Conservation (phyloP, 1,140 invertebrate species). For the Trichoplusia ni region DNA sequence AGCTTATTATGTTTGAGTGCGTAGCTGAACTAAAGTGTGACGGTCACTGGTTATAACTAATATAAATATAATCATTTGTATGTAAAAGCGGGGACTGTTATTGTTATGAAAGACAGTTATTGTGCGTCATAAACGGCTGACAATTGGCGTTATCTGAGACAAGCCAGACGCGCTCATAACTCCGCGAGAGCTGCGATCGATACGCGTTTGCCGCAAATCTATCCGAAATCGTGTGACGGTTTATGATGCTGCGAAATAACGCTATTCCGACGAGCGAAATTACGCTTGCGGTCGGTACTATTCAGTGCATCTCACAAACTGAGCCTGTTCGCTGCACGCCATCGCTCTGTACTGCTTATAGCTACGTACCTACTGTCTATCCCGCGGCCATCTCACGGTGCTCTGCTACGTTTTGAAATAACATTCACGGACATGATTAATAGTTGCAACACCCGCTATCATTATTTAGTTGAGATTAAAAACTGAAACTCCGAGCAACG, state of each 20-base stretch:
- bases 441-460: not conserved
- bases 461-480: constrained; percentile 5
- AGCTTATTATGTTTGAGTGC: not conserved
- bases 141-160: constrained; percentile 42
- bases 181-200: constrained; percentile 33
- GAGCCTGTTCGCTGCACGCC: constrained; percentile 7
- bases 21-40: not conserved
- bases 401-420: not conserved
- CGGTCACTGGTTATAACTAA: not conserved
- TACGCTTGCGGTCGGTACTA: constrained; percentile 19
- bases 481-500: not conserved
- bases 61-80: constrained; percentile 10
- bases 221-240: constrained; percentile 35
- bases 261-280: constrained; percentile 26
- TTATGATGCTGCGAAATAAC: constrained; percentile 39
- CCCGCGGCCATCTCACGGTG: not conserved
- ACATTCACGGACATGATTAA: not conserved
- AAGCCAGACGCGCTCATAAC: constrained; percentile 39
- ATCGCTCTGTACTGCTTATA: not conserved
- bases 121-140: constrained; percentile 33
- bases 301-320: constrained; percentile 17
- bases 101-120: constrained; percentile 27
- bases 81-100: constrained; percentile 24
- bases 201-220: constrained; percentile 39
- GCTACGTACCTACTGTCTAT: not conserved